These are phyloP conservation scores for Iphiclides podalirius DNA, from an alignment of 2,888 invertebrate genomes.

Conservation along the genomic window DNA sequence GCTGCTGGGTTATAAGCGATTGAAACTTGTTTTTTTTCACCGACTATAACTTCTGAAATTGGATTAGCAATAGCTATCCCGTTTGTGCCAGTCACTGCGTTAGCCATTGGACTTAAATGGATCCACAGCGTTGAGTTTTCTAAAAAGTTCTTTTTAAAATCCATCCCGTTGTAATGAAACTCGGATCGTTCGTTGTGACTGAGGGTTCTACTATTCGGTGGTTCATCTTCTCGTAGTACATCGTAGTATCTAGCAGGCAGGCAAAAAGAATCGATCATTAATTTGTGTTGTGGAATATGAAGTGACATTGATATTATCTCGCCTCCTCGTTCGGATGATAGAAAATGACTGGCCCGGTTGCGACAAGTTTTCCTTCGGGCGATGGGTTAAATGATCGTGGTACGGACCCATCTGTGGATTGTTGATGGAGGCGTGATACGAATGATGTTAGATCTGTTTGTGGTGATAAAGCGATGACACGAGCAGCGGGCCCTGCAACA, in stretches of 20 bases:
- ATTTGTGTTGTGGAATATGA: conserved; percentile 30
- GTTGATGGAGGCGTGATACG: conserved; percentile 61
- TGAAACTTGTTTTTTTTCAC: conserved; percentile 80
- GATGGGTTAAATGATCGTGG: conserved; percentile 69
- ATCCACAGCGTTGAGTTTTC: conserved; percentile 47
- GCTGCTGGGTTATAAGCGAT: conserved; percentile 84
- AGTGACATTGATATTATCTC: conserved; percentile 38
- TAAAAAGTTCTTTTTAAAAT: conserved; percentile 44
- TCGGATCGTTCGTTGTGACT: conserved; percentile 41
- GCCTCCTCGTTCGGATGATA: conserved; percentile 72
- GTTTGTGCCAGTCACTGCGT: conserved; percentile 82
- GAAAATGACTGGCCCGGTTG: conserved; percentile 87
- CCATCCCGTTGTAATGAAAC: conserved; percentile 54
- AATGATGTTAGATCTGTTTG: conserved; percentile 80
- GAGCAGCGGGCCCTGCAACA: conserved; percentile 87
- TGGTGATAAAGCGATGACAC: conserved; percentile 84
- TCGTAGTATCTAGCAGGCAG: conserved; percentile 56
- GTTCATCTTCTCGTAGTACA: conserved; percentile 30
- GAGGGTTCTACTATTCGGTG: conserved; percentile 36
- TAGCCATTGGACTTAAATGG: conserved; percentile 82
- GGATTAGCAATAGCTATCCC: conserved; percentile 87
- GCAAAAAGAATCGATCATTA: conserved; percentile 51
- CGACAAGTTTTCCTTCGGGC: conserved; percentile 84
- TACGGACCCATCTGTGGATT: conserved; percentile 54
- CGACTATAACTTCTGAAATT: conserved; percentile 82